phyloP scores from a whole-genome alignment of 1,140 invertebrate genomes.

The Ceratitis capitata region DNA sequence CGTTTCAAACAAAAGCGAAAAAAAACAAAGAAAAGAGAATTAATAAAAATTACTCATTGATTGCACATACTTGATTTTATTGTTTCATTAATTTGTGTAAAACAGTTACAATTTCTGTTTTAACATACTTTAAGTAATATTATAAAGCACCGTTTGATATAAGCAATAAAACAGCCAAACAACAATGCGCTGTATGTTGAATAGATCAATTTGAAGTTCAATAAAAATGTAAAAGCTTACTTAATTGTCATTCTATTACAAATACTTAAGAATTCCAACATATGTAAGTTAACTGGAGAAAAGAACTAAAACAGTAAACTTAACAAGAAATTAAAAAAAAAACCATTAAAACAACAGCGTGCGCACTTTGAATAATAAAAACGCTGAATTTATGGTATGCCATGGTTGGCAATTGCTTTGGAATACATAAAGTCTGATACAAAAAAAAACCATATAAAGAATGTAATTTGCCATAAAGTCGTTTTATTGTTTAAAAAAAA shows the following conservation, averaged over 20 bases:
- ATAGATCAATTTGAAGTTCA: no score
- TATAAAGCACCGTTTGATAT: neutral
- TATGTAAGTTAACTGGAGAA: neutral
- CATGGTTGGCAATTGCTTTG: no score
- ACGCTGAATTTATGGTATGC: no score
- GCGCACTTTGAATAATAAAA: neutral
- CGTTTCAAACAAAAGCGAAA: neutral
- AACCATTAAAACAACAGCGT: neutral
- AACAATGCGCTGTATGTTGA: neutral
- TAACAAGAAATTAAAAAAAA: neutral
- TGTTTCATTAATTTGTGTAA: neutral
- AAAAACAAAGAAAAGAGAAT: neutral
- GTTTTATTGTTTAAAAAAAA: no score
- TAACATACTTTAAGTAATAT: no score
- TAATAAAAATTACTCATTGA: constrained; percentile 2
- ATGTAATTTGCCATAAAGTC: no score
- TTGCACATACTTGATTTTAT: constrained; percentile 6
- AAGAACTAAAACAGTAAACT: neutral
- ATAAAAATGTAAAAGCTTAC: neutral
- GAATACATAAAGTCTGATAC: no score
- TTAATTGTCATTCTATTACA: constrained; percentile 1
- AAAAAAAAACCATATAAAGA: no score
- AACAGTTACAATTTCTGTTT: constrained; percentile 3
- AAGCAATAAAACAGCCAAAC: neutral
- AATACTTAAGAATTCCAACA: neutral